Base-by-base conservation (phyloP, 2,113 vertebrate genomes). In the Thomomys bottae region DNA sequence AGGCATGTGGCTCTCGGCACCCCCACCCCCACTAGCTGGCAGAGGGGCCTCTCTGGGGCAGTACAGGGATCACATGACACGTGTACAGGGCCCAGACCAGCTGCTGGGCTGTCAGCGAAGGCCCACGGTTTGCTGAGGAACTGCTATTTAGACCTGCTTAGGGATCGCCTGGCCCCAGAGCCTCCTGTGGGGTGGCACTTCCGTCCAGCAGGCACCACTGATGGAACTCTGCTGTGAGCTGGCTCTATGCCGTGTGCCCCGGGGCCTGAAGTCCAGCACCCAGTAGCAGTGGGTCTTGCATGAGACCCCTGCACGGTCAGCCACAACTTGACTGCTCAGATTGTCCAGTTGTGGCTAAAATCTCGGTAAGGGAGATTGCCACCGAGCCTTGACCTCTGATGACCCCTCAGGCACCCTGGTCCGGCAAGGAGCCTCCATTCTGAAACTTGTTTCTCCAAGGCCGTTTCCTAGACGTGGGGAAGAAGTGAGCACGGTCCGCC, bases 11-110 rank as follows among this genome's bases (percentile, higher is more conserved):
- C 61, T 73, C 64, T 76, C 1, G 5, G 28, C 1, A 1, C 79
- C 70, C 0, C 75, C 71, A n/a, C 76, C 84, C 26, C 38, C 32
- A n/a, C 38, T 9, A 6, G 61, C 90, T 40, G 77, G 85, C 95
- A 76, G 85, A 79, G 71, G 83, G 83, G 82, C 93, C 88, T 70
- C 70, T 17, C 0, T 18, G 4, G n/a, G 68, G 26, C 75, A 90
- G 75, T 24, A 1, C 6, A 10, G 66, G 90, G 82, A 83, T 95
- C 94, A 89, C 68, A 87, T 89, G 94, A 93, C 77, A n/a, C n/a
- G 54, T 2, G 0, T 21, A 34, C 66, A 75, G 71, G 79, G 70
- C 68, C 8, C 63, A 17, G 24, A 83, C 92, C 96, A 95, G 93
- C 95, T 94, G 93, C 90, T 93, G 34, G 2, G 14, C 89, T 63